A percentile compares a stretch with the other conserved stretches of the same genome.
These are phyloP conservation scores for Lasioglossum marginatum DNA, from an alignment of 2,888 invertebrate species.

Conservation along the genomic window DNA sequence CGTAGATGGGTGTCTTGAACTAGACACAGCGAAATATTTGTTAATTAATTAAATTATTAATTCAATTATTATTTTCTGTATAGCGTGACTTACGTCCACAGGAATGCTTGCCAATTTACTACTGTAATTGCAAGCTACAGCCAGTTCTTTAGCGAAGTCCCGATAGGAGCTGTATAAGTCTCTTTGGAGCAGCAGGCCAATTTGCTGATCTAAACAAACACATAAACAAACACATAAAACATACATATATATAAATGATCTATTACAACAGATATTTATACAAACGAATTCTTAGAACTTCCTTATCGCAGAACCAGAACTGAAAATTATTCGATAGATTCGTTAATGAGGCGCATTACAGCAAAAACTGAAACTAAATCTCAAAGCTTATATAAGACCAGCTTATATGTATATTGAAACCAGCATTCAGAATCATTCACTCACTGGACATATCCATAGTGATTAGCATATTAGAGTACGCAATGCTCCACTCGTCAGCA, in stretches of 20 bases:
- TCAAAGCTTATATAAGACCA: too few species aligned
- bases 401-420: background rate
- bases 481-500: constrained; percentile 87
- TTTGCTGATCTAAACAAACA: constrained; percentile 91
- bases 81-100: constrained; percentile 86
- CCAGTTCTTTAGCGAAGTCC: constrained; percentile 88
- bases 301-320: background rate
- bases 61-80: background rate
- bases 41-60: background rate
- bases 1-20: constrained; percentile 91
- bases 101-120: constrained; percentile 88
- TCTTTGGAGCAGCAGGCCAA: constrained; percentile 91
- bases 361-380: background rate
- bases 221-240: constrained; percentile 80
- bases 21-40: constrained; percentile 75
- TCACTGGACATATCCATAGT: constrained; percentile 94
- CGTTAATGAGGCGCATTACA: background rate
- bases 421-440: constrained; percentile 70
- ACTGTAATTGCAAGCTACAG: constrained; percentile 88
- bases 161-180: constrained; percentile 91
- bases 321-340: background rate
- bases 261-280: background rate
- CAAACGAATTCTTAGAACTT: background rate
- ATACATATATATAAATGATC: background rate
- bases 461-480: constrained; percentile 89